Evolutionary conservation across 2,797 vertebrate species (phyloP).

Genomic region (Pogonophryne albipinna): DNA sequence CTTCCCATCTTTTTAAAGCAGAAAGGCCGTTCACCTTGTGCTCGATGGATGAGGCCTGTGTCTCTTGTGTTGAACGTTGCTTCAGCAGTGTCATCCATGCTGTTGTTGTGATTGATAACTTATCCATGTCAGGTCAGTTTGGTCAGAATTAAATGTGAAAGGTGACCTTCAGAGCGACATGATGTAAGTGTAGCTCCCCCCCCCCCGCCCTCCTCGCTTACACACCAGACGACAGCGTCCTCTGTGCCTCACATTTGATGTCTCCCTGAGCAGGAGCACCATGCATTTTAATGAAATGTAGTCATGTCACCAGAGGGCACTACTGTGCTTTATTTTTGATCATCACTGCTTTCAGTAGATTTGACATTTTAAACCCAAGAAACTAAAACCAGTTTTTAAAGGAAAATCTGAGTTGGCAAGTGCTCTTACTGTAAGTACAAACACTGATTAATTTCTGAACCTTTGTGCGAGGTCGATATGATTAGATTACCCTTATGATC

Average conservation of each 20-base stretch:
- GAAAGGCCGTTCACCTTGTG: slow-evolving; percentile 56
- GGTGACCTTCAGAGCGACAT: slow-evolving; percentile 70
- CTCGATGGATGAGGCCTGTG: slow-evolving; percentile 68
- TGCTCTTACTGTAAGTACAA: slow-evolving; percentile 28
- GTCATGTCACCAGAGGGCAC: slow-evolving; percentile 86
- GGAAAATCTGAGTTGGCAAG: slow-evolving; percentile 37
- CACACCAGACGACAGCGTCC: slow-evolving; percentile 29
- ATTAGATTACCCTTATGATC: slow-evolving; percentile 38
- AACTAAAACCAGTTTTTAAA: slow-evolving; percentile 38
- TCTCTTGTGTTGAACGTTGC: slow-evolving; percentile 57
- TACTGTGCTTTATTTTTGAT: slow-evolving; percentile 81
- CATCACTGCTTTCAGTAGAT: slow-evolving; percentile 54
- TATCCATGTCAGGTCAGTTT: slow-evolving; percentile 69
- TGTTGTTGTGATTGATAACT: slow-evolving; percentile 74
- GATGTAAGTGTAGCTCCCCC: slow-evolving; percentile 36
- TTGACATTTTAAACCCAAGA: slow-evolving; percentile 58
- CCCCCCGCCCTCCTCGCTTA: slow-evolving; percentile 4
- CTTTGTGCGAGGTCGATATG: slow-evolving; percentile 28
- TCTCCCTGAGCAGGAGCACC: slow-evolving; percentile 53
- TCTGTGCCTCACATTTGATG: slow-evolving; percentile 47
- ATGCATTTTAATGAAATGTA: slow-evolving; percentile 78
- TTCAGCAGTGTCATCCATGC: slow-evolving; percentile 61
- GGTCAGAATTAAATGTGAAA: slow-evolving; percentile 78
- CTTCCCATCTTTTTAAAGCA: slow-evolving; percentile 42
- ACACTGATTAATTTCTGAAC: slow-evolving; percentile 37